Conservation (phyloP, 2,113 vertebrate species). For the Damaliscus lunatus region DNA sequence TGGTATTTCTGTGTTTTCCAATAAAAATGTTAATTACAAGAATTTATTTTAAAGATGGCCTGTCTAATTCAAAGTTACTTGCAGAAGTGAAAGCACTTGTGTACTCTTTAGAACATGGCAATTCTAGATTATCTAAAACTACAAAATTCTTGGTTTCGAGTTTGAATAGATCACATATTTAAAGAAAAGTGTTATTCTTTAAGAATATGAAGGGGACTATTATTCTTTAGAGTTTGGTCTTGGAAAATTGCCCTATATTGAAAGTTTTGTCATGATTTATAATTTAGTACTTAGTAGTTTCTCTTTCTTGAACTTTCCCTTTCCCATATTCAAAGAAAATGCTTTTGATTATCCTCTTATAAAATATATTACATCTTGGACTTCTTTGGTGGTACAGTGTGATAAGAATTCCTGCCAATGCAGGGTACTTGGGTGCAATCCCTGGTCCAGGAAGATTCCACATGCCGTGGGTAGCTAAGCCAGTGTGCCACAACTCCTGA, state of each 20-base stretch:
- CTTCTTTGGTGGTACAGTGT: neutral
- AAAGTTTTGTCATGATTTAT: neutral
- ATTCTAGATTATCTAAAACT: neutral
- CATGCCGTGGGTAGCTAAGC: neutral
- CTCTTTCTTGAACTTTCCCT: neutral
- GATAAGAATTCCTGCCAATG: neutral
- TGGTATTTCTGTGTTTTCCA: slow-evolving; percentile 42
- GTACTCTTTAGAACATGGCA: neutral
- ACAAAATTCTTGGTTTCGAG: neutral
- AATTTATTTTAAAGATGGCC: slow-evolving; percentile 49
- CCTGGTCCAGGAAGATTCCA: neutral
- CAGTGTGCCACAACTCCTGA: neutral
- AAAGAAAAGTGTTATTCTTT: neutral
- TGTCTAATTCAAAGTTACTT: slow-evolving; percentile 70
- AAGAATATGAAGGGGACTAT: neutral
- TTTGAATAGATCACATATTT: neutral
- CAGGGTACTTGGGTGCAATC: neutral
- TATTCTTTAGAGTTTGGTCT: neutral
- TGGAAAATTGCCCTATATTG: neutral
- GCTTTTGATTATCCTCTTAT: neutral
- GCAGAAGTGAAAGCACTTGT: neutral
- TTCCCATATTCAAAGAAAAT: neutral
- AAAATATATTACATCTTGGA: neutral
- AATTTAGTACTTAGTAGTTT: neutral
- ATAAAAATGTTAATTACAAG: slow-evolving; percentile 48